Base-by-base conservation (phyloP, 2,888 invertebrate genomes). In the Tetragonula carbonaria region DNA sequence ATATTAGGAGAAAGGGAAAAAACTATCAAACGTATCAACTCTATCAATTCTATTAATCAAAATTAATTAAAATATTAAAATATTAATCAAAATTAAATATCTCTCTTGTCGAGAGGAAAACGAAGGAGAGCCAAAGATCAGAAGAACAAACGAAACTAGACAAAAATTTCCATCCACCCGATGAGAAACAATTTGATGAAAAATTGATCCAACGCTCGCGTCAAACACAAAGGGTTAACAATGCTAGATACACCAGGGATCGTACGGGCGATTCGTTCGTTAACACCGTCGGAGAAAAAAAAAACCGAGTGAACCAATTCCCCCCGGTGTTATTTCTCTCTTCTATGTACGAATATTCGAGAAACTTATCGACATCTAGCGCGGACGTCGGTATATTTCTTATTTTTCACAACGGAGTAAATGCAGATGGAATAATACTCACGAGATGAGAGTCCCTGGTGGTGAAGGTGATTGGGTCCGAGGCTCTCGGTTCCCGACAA, bases 401-500 rank as follows among this genome's bases (percentile, higher is more conserved):
- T 79, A 67, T 33, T 57, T 83, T 77, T 83, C 59, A 33, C 82
- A 73, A 76, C 21, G 73, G 72, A 63, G 79, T 81, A 79, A 33
- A 86, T 13, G 55, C 18, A 66, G 11, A 18, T 70, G 59, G 51
- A 78, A 83, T 45, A 45, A 88, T 92, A 95, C 97, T 96, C 95
- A 98, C 98, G 96, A 98, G 96, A 95, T 98, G 98, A 14, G 99
- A 98, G 92, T 98, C 98, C 87, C 97, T 96, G 2, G 98, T 98
- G 84, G 98, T 97, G 94, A 99, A 98, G 2, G 98, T 98, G 89
- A 99, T 97, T 0, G 99, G 98, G 94, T 98, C 98, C 78, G 97
- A 97, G 33, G 97, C 96, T 93, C 97, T 98, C 0, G 97, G 97
- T 77, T 97, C 97, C 18, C 97, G 97, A 94, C 98, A 98, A 93